Evolutionary conservation across 2,797 vertebrate genomes (phyloP).

Genomic region (Ptychadena robeensis): DNA sequence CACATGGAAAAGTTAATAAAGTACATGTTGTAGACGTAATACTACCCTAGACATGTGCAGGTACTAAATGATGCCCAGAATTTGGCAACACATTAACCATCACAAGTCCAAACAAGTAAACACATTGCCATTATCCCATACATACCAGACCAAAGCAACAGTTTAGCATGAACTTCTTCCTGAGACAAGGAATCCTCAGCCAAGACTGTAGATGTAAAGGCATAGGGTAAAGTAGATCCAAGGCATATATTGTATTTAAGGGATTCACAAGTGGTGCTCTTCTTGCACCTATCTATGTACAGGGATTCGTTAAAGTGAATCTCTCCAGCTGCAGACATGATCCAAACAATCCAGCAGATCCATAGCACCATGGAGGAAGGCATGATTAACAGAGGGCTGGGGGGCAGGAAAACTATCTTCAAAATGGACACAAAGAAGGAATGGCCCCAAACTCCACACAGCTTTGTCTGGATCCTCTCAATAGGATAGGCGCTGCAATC

Average conservation of each 20-base stretch:
- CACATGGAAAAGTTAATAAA: background rate
- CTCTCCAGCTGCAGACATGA: slow-evolving; percentile 65
- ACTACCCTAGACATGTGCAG: background rate
- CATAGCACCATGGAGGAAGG: slow-evolving; percentile 34
- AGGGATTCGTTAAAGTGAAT: slow-evolving; percentile 73
- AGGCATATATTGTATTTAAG: slow-evolving; percentile 87
- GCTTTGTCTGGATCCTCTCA: slow-evolving; percentile 29
- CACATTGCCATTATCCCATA: background rate
- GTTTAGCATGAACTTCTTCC: slow-evolving; percentile 88
- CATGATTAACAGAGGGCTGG: slow-evolving; percentile 22
- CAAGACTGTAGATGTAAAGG: slow-evolving; percentile 87
- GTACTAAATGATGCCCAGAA: background rate
- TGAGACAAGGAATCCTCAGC: slow-evolving; percentile 89
- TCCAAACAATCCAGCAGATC: slow-evolving; percentile 76
- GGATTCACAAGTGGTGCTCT: slow-evolving; percentile 83
- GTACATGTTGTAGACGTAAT: too few relatives aligned
- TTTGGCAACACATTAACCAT: background rate
- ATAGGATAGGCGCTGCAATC: slow-evolving; percentile 6
- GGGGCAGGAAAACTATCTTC: background rate
- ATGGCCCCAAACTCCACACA: background rate
- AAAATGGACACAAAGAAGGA: background rate
- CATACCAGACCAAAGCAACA: slow-evolving; percentile 95
- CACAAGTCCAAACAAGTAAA: background rate
- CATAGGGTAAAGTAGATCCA: slow-evolving; percentile 89
- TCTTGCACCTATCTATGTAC: slow-evolving; percentile 81